Evolutionary conservation across 2,113 vertebrate genomes (phyloP), one percentile per base, ranked within the genome.

Genomic region (Nannobrachium achirus): DNA sequence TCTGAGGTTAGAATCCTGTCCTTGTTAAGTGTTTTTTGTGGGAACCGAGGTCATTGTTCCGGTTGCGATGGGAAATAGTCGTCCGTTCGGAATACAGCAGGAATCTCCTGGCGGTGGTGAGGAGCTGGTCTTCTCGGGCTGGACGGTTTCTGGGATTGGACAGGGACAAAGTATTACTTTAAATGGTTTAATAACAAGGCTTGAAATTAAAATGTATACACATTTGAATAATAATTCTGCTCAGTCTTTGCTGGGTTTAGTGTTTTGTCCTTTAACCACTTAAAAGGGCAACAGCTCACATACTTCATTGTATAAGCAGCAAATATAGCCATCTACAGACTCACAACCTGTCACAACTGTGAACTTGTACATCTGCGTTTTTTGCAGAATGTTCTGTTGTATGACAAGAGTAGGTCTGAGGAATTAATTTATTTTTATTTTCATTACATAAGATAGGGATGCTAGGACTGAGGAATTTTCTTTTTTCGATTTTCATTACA

Each of bases 51-150:
- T 89, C 86, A 89, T 65, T 87, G 86, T 55, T 91, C 92, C 48
- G 91, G 53, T 66, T 92, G 83, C 14, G 93, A 83, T 0, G 93
- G 94, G 74, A 99, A 98, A 80, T 94, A 95, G 78, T 98, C 96
- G 39, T 98, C 95, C 33, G 96, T 96, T 73, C 89, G 93, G 82
- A 98, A 98, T 66, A 98, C 93, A n/a, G 77, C 75, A 1, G 95
- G 95, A 58, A 94, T 81, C 44, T 97, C 93, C 67, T 93, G 96
- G 13, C 56, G 85, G 3, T 87, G 92, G 70, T 87, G 88, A 48
- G 79, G 91, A 48, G 75, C 88, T 77, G 83, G 61, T 58, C 91
- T 91, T 81, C 91, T 91, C 7, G 93, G 83, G 64, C 94, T 91
- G 69, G 94, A 75, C 0, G 93, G 89, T 92, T 93, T 96, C 94